A percentile compares a stretch with the other conserved stretches of the same genome.
Conservation (phyloP, 2,113 vertebrate species). For the Nesoenas mayeri region DNA sequence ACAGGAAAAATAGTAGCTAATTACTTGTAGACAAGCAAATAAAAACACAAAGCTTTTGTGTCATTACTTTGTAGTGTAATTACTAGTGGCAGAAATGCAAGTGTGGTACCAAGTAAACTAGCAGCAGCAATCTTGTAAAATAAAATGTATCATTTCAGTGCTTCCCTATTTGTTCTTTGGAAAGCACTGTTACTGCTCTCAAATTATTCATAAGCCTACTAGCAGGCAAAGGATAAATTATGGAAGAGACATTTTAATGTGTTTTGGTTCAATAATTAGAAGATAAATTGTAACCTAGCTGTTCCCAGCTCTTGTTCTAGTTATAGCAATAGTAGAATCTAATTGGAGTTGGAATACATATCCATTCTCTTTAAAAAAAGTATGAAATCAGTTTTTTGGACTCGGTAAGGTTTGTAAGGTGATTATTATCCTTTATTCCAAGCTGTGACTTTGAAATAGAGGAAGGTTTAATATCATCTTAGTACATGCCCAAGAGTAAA, state of each 20-base stretch:
- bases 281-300: not conserved
- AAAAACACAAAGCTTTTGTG: not conserved
- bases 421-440: not conserved
- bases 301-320: not conserved
- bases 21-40: not conserved
- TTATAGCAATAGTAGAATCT: not conserved
- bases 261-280: constrained; percentile 12
- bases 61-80: not conserved
- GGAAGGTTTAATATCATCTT: not conserved
- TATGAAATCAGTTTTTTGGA: not conserved
- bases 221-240: constrained; percentile 38
- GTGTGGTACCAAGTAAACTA: not conserved
- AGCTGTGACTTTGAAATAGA: not conserved
- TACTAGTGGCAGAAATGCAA: not conserved
- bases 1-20: not conserved
- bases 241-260: constrained; percentile 19
- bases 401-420: not conserved
- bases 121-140: not conserved
- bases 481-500: not conserved
- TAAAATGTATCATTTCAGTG: not conserved
- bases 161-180: not conserved
- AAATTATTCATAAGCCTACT: constrained; percentile 44
- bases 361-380: not conserved
- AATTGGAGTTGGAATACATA: not conserved
- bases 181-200: constrained; percentile 14